Evolutionary conservation across 2,113 vertebrate genomes (phyloP), one percentile per base, ranked within the genome.

Genomic region (Ancistrus triradiatus): DNA sequence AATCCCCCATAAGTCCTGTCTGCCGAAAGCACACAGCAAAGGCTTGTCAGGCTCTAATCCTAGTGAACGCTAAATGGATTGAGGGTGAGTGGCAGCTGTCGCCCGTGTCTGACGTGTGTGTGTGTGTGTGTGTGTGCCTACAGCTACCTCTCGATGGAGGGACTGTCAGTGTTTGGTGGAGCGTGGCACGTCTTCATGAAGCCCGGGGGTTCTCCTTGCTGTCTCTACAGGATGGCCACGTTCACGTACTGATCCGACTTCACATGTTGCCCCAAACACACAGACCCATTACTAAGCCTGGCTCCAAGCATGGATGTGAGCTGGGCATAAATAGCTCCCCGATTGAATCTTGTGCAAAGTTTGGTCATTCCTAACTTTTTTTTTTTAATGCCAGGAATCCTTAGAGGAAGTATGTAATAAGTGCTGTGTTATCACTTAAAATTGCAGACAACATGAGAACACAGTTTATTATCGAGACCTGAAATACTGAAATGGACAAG

Each of bases 21-120:
- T 50, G 50, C 10, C 10, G 47, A 43, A 40, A 44, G 15, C 53
- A 47, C 40, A 49, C 35, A 70, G 44, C 60, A 56, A 4, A 57
- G 55, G 19, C 60, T 50, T 53, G 58, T 70, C 35, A 24, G 37
- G 24, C 49, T 59, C 27, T 62, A 64, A 74, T 69, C 61, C 37
- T 11, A 17, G 63, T 58, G 48, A 62, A 68, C 35, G 40, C 40
- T 33, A 48, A 55, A 68, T 48, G 46, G 51, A 58, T 66, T 66
- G 28, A 14, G 63, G 24, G 59, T 70, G 63, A 70, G 31, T 63
- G 68, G 59, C 72, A 70, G 72, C 63, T 70, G 68, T 64, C 38
- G 27, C 46, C 47, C 11, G 22, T 33, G 37, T 56, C 57, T 64
- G 72, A 63, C 60, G 47, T 33, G 18, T 28, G 18, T 55, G 31